These are phyloP conservation scores for Microdon myrmicae DNA, from an alignment of 2,888 invertebrate species.

Conservation along the genomic window DNA sequence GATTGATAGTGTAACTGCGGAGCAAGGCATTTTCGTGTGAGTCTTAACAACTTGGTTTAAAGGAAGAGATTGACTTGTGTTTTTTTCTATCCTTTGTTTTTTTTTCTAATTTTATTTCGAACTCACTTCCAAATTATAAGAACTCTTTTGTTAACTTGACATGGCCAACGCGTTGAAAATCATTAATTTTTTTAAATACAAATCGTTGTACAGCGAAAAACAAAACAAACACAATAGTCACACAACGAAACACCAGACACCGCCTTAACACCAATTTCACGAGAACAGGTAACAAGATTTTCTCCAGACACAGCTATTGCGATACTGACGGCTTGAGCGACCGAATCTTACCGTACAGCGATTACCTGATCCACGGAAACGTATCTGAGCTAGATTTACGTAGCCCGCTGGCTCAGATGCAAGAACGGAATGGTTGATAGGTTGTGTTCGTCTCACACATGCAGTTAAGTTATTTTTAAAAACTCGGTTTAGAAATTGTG, in stretches of 20 bases:
- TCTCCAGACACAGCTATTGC: constrained; percentile 49
- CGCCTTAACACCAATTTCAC: constrained; percentile 24
- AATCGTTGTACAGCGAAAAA: too few relatives aligned
- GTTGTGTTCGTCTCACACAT: constrained; percentile 37
- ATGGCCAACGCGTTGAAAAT: too few relatives aligned
- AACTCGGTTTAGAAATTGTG: constrained; percentile 38
- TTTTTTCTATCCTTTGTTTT: too few relatives aligned
- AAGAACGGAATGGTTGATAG: constrained; percentile 39
- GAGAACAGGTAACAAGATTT: constrained; percentile 45
- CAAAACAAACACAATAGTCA: too few relatives aligned
- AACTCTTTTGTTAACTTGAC: too few relatives aligned
- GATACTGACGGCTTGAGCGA: constrained; percentile 39
- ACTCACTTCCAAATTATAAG: too few relatives aligned
- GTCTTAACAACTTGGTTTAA: constrained; percentile 12
- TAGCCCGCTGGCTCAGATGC: constrained; percentile 18
- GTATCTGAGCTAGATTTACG: constrained; percentile 43
- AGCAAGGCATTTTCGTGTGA: constrained; percentile 82
- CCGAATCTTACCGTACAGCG: constrained; percentile 31
- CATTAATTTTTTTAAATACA: too few relatives aligned
- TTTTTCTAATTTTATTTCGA: too few relatives aligned
- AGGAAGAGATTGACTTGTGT: too few relatives aligned
- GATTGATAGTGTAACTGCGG: constrained; percentile 92
- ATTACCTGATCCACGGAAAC: constrained; percentile 46
- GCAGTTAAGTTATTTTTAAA: constrained; percentile 25
- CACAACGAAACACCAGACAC: constrained; percentile 38